Evolutionary conservation across 2,113 vertebrate species (phyloP), one percentile per base, ranked within the genome.

Genomic region (Lonchura striata): DNA sequence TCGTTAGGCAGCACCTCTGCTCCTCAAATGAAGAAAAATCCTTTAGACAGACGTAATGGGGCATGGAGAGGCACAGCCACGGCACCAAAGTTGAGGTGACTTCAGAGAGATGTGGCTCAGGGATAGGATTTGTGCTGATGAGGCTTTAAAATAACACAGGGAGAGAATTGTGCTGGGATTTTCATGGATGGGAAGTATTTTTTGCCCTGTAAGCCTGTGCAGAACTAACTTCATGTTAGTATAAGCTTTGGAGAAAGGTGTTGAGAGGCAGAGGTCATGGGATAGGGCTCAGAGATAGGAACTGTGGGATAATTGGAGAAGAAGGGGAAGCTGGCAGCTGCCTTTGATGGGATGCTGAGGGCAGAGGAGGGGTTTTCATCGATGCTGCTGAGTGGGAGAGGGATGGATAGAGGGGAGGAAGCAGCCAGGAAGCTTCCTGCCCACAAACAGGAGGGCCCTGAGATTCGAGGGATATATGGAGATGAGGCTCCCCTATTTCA

Each of bases 1-100:
- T 84, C 75, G 2, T 88, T 72, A 69, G 33, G 75, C 78, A 37
- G 47, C 7, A 13, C 25, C 52, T 0, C 30, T 21, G 91, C 92
- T 65, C 71, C 69, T 42, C 64, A 81, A 83, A 90, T 81, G 88
- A 88, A 70, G 90, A 86, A 30, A 74, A 90, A 88, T 56, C 54
- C 68, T 57, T 31, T 3, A 3, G 95, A 8, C 11, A 0, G 37
- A 0, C 0, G 4, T 37, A 70, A 57, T 47, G 0, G 7, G 39
- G 56, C 61, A 3, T 17, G n/a, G 86, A 33, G 69, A 37, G 77
- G 50, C 39, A 2, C 21, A 4, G 75, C 33, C 28, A 35, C 27
- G 27, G 79, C n/a, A 2, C 44, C 41, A 3, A 10, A 33, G 70
- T 1, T 8, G n/a, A 37, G 88, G 33, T 17, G 76, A 7, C 44